Base-by-base conservation (phyloP, 2,888 invertebrate genomes). In the Euspilapteryx auroguttella region DNA sequence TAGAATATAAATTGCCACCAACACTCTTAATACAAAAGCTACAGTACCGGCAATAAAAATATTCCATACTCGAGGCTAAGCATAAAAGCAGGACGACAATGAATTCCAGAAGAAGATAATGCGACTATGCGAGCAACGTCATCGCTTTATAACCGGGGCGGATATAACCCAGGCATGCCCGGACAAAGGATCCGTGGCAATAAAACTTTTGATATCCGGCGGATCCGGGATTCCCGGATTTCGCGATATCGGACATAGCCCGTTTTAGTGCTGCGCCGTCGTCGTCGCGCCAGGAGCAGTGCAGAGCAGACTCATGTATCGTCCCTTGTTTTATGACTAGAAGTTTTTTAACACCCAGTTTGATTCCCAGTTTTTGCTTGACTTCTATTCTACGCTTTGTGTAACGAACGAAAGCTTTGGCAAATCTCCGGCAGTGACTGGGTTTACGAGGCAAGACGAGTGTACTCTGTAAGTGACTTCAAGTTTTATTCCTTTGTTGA, bases 201-300 rank as follows among this genome's bases (percentile, higher is more conserved):
- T 75, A 75, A 73, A 75, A 73, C 44, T 62, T 68, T 71, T 73
- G 71, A 75, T 75, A 65, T 65, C n/a, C n/a, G n/a, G n/a, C n/a
- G n/a, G n/a, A n/a, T n/a, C n/a, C n/a, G n/a, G n/a, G 58, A 61
- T 63, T 53, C 21, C 58, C 46, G 59, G 69, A 63, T 59, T 65
- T 58, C 62, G 45, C 49, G 63, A 55, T 64, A 69, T 69, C 66
- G 64, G 64, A 59, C 61, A 49, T 59, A 58, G 56, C 52, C 47
- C 42, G 52, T 53, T 69, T 71, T 71, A 71, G 53, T 57, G 42
- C 49, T 54, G 37, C 41, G 48, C 42, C 34, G 14, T 10, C 29
- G 21, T 24, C 21, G 14, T 21, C 25, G 21, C n/a, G 8, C 21
- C 21, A n/a, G 4, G n/a, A n/a, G n/a, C n/a, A n/a, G n/a, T n/a